phyloP scores from a whole-genome alignment of 2,113 vertebrate species.

The Heptranchias perlo region DNA sequence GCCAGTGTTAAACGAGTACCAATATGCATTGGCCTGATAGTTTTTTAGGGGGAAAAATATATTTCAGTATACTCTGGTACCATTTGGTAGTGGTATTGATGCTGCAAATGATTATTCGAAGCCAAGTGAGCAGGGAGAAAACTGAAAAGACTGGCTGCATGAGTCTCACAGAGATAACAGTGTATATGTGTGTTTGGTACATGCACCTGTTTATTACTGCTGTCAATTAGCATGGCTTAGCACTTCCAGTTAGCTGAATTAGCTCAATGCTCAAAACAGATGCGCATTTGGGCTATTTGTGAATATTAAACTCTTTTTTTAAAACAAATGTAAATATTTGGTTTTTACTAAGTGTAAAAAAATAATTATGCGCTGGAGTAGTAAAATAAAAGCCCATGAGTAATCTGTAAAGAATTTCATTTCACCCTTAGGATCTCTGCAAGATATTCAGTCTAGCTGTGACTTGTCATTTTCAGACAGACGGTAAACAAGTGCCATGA shows the following conservation, averaged over 20 bases:
- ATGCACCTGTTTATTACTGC: neutral
- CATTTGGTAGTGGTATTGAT: neutral
- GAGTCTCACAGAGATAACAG: neutral
- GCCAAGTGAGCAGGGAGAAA: neutral
- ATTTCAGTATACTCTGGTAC: too few relatives aligned
- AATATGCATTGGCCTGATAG: too few relatives aligned
- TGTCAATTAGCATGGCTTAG: neutral
- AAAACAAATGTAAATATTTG: neutral
- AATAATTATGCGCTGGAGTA: neutral
- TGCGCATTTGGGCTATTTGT: neutral
- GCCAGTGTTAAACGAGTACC: too few relatives aligned
- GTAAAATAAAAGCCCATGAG: neutral
- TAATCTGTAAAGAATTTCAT: neutral
- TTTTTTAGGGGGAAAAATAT: too few relatives aligned
- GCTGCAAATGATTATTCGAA: neutral
- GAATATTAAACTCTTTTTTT: neutral
- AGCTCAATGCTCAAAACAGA: neutral
- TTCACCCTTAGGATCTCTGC: neutral
- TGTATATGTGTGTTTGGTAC: neutral
- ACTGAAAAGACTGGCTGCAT: neutral
- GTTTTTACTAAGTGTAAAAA: neutral
- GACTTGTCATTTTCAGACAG: neutral
- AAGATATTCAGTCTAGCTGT: neutral
- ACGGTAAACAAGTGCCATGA: neutral
- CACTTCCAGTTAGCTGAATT: neutral